Conservation (phyloP, 2,797 vertebrate genomes). For the Ispidina picta region DNA sequence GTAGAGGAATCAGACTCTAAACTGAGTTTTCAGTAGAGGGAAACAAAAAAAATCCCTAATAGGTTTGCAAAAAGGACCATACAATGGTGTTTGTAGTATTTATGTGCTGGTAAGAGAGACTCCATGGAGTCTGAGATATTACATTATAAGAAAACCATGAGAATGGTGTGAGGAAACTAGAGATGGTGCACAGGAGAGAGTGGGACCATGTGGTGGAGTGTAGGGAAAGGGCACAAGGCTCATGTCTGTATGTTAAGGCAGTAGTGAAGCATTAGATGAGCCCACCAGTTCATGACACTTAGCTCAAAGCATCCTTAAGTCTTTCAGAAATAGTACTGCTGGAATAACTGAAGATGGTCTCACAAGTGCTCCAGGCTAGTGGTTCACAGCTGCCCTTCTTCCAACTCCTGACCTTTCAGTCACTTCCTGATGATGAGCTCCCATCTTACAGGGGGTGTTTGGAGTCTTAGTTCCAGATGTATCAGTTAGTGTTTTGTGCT, state of each 20-base stretch:
- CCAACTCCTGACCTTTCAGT: neutral
- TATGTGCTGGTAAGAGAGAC: neutral
- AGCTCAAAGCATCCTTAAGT: neutral
- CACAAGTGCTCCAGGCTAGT: neutral
- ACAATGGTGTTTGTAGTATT: neutral
- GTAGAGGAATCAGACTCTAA: neutral
- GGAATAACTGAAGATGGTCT: neutral
- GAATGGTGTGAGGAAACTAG: neutral
- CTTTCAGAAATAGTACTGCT: neutral
- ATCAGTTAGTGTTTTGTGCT: neutral
- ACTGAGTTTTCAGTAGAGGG: neutral
- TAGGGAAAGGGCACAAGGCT: neutral
- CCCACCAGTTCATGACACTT: neutral
- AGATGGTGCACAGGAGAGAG: neutral
- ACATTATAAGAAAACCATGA: neutral
- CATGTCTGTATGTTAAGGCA: neutral
- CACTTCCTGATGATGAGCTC: neutral
- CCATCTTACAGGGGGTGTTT: neutral
- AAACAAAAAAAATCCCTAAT: rapidly evolving
- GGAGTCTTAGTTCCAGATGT: neutral
- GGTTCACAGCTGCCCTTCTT: neutral
- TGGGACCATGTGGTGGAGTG: neutral
- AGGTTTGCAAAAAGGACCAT: neutral
- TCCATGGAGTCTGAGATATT: neutral
- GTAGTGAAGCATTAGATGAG: neutral